Evolutionary conservation across 1,140 invertebrate genomes (phyloP), one percentile per base, ranked within the genome.

Genomic region (Saccostrea glomerata): DNA sequence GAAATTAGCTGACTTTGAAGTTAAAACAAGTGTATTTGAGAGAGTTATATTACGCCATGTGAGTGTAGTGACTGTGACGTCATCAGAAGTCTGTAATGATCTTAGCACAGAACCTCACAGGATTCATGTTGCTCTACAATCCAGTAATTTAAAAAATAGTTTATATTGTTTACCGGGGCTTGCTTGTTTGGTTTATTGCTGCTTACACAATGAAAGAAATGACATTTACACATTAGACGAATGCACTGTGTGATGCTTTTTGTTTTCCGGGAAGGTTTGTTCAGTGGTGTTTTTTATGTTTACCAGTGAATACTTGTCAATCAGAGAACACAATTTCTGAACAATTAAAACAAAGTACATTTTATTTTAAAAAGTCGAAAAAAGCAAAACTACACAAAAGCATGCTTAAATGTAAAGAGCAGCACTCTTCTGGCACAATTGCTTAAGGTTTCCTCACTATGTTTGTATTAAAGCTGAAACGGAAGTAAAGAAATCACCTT

Each of bases 81-180:
- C 82, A 84, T n/a, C 82, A 30, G 82, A 84, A 23, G 55, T 84
- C 7, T 84, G 82, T 56, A 47, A 84, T 20, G 47, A 54, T 7
- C n/a, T 40, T 55, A 56, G 20, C 47, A n/a, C n/a, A 54, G 55
- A 54, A 84, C 47, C 40, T 54, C n/a, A 84, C 2, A 84, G 82
- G 30, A 84, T 17, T 11, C 36, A 84, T 13, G 55, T 84, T 6
- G 82, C 82, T 3, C 47, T 84, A 55, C 40, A 56, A 84, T 54
- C 40, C 54, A 56, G 82, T 84, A 84, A 56, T n/a, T 11, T 20
- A 20, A 63, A 6, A 20, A 20, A n/a, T 20, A 6, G 58, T 20
- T 17, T 6, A 3, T 63, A 6, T 63, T 6, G 58, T 63, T 63
- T 63, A 7, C 20, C 20, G 6, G 58, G 13, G 58, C 15, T 63